Evolutionary conservation across 92 coral and sea anemone genomes (phyloP).

Genomic region (Parazoanthus swiftii): DNA sequence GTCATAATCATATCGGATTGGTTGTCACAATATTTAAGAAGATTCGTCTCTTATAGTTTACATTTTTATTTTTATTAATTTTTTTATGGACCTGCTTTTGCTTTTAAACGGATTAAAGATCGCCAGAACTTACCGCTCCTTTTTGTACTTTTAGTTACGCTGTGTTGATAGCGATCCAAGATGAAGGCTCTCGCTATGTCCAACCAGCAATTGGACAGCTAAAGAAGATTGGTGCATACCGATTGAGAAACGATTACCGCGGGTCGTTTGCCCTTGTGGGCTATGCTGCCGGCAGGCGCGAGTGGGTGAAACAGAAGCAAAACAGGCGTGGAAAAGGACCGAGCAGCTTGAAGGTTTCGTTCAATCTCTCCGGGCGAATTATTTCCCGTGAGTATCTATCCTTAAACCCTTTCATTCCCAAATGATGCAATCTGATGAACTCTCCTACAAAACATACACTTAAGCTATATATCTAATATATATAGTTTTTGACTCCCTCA

Average conservation of each 20-base stretch:
- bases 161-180: slow-evolving; percentile 50
- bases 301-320: slow-evolving; percentile 45
- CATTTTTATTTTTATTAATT: too few species aligned
- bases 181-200: slow-evolving; percentile 43
- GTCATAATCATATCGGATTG: too few species aligned
- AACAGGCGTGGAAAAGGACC: slow-evolving; percentile 31
- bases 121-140: background rate
- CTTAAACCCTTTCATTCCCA: background rate
- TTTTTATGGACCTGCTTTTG: too few species aligned
- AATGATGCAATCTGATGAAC: background rate
- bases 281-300: slow-evolving; percentile 23
- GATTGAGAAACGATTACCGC: slow-evolving; percentile 35
- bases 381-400: background rate
- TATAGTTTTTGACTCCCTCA: too few species aligned
- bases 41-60: too few species aligned
- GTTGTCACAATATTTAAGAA: too few species aligned
- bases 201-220: slow-evolving; percentile 21
- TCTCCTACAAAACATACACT: too few species aligned
- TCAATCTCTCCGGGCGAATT: background rate
- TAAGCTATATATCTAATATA: too few species aligned
- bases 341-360: slow-evolving; percentile 23
- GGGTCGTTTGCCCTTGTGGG: slow-evolving; percentile 40
- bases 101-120: too few species aligned
- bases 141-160: slow-evolving; percentile 29
- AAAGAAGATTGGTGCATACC: slow-evolving; percentile 37